These are phyloP conservation scores for Monopis laevigella DNA, from an alignment of 2,888 invertebrate genomes.

Conservation along the genomic window DNA sequence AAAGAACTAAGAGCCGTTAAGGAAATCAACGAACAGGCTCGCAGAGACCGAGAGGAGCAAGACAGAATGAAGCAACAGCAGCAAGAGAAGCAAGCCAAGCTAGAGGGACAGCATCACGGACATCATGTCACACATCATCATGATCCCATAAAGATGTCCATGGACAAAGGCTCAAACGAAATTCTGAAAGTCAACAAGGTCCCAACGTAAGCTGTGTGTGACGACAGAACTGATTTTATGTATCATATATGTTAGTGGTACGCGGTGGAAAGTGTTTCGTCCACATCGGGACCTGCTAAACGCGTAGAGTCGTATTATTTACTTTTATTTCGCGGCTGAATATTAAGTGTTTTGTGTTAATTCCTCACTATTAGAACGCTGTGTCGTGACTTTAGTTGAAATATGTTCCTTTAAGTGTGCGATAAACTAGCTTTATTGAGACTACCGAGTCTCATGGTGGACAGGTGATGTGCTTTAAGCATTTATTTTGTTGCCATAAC, in stretches of 20 bases:
- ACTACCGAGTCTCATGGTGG: slow-evolving; percentile 47
- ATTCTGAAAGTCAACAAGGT: slow-evolving; percentile 83
- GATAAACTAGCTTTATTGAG: slow-evolving; percentile 40
- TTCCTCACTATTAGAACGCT: slow-evolving; percentile 44
- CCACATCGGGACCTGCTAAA: slow-evolving; percentile 43
- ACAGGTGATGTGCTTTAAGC: slow-evolving; percentile 67
- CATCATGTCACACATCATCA: slow-evolving; percentile 77
- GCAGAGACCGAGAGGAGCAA: slow-evolving; percentile 89
- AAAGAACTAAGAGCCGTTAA: slow-evolving; percentile 94
- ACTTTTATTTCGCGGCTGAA: slow-evolving; percentile 58
- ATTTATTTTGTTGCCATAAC: slow-evolving; percentile 70
- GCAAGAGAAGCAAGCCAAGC: slow-evolving; percentile 86
- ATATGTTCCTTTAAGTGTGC: slow-evolving; percentile 63
- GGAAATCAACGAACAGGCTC: slow-evolving; percentile 94
- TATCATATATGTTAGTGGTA: slow-evolving; percentile 44
- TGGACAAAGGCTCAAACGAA: slow-evolving; percentile 79
- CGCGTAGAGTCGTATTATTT: slow-evolving; percentile 55
- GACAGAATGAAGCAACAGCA: slow-evolving; percentile 92
- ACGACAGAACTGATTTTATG: slow-evolving; percentile 57
- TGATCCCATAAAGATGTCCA: slow-evolving; percentile 76
- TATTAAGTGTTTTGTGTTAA: slow-evolving; percentile 25
- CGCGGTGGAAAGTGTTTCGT: slow-evolving; percentile 57
- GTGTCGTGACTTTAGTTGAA: slow-evolving; percentile 44
- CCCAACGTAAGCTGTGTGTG: slow-evolving; percentile 72
- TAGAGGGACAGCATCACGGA: slow-evolving; percentile 76